Evolutionary conservation across 2,888 invertebrate genomes (phyloP), one percentile per base, ranked within the genome.

Genomic region (Eutolmus rufibarbis): DNA sequence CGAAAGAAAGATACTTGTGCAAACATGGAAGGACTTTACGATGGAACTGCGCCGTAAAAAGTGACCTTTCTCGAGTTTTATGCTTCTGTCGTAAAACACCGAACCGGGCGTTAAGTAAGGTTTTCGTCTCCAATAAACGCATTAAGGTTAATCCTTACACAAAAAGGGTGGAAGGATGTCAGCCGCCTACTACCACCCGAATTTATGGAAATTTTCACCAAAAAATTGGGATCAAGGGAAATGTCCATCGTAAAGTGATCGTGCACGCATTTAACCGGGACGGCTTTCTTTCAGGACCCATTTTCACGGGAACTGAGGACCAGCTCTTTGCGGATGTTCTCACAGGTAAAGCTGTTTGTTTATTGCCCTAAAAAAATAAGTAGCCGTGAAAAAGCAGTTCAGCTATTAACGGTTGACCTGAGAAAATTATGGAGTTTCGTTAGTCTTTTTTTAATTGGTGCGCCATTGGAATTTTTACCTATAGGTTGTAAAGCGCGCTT

Each of bases 141-240:
- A 79, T 79, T 79, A 28, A 51, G 46, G 51, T 51, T 79, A 79
- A 79, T 79, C 79, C 79, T 79, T 79, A 51, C 51, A 79, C 51
- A 79, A 79, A 79, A 79, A 79, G 79, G 79, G 79, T 79, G 31
- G 51, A 40, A 79, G 51, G 16, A 23, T 66, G 9, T 9, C 14
- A 66, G 66, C 28, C 66, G 28, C 57, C 66, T 66, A 23, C 66
- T 23, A 66, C 66, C 28, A 66, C 66, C 66, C 66, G 14, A 66
- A 66, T 66, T 66, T 66, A 66, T 66, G 66, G 66, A 66, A 66
- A 66, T 66, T 28, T 66, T 66, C 66, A 66, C 66, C 66, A 66
- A 66, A 66, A 66, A 66, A 66, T 66, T 66, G 12, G 66, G 66
- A 66, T 66, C 9, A 66, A 28, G 66, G 66, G 12, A 66, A 66